A percentile compares a stretch with the other conserved stretches of the same genome.
Evolutionary conservation across 2,888 invertebrate genomes (phyloP).

Genomic region (Acholoe squamosa): DNA sequence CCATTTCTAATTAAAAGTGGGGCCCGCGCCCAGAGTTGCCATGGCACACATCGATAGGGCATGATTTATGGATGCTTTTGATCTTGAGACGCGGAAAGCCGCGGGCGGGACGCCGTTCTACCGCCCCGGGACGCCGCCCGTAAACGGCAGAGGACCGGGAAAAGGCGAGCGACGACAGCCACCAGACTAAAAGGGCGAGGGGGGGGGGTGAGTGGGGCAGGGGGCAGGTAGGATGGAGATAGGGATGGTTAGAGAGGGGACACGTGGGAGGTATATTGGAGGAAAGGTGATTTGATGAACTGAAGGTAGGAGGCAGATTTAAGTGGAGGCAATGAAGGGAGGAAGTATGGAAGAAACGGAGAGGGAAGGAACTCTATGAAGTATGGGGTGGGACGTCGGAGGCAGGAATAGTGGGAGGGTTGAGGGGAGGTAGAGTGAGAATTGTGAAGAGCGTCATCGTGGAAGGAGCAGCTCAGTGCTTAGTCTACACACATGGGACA

Average conservation of each 20-base stretch:
- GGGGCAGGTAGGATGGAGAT: neutral
- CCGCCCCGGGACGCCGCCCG: conserved; percentile 14
- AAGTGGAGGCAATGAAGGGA: neutral
- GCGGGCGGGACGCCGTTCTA: conserved; percentile 15
- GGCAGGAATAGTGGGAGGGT: no score
- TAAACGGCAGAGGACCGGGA: neutral
- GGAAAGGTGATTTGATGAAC: neutral
- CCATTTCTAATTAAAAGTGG: conserved; percentile 57
- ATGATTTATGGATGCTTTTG: conserved; percentile 55
- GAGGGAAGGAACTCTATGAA: no score
- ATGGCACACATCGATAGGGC: conserved; percentile 56
- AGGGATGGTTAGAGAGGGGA: neutral
- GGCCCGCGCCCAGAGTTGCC: conserved; percentile 30
- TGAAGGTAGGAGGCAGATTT: neutral
- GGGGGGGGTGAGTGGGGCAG: neutral
- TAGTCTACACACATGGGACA: no score
- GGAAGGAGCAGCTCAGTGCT: no score
- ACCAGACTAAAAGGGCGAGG: neutral
- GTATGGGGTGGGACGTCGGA: no score
- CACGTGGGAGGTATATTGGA: neutral
- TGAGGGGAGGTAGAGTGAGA: no score
- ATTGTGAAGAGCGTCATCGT: no score
- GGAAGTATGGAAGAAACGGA: neutral
- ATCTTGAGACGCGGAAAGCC: conserved; percentile 19
- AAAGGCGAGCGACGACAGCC: conserved; percentile 15